Base-by-base conservation (phyloP, 2,888 invertebrate species). In the Choreutis nemorana region DNA sequence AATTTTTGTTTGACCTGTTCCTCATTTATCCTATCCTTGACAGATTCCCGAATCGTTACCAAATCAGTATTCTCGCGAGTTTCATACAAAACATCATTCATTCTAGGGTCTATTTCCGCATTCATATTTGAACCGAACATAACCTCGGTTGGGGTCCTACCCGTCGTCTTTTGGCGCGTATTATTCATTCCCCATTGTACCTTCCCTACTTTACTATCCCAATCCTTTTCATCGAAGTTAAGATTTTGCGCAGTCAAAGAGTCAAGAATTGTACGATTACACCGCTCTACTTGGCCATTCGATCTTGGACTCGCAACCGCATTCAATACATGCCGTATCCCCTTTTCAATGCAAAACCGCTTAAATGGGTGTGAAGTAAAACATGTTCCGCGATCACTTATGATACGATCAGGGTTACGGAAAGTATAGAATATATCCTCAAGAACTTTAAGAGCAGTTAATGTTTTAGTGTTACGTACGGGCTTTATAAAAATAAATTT, bases 161-260 rank as follows among this genome's bases (percentile, higher is more conserved):
- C 18, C 4, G 36, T 40, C 14, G 28, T 29, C 1, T 29, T 2
- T 23, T 35, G 28, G 2, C 26, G 25, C 6, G 37, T 32, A 27
- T 40, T 39, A 26, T 39, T 39, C 2, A 39, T 36, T n/a, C 36
- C 35, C 34, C 36, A 39, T 1, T 37, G 26, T 8, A 36, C 23
- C 9, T 36, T 37, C 2, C n/a, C 2, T 11, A 40, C 12, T 15
- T 36, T 36, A 2, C 29, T 14, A 7, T 40, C 40, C 39, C 34
- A 36, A n/a, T 1, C 30, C 7, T 28, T 30, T 18, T 42, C 40
- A n/a, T n/a, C n/a, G n/a, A n/a, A n/a, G n/a, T n/a, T n/a, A n/a
- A n/a, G n/a, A 6, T 29, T 34, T 4, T 34, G 31, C 1, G 36
- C 20, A 20, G 23, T 32, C 0, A 37, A 16, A 1, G 39, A 40